A percentile compares a stretch with the other conserved stretches of the same genome.
Conservation (phyloP, 2,888 invertebrate genomes). For the Laspeyria flexula region DNA sequence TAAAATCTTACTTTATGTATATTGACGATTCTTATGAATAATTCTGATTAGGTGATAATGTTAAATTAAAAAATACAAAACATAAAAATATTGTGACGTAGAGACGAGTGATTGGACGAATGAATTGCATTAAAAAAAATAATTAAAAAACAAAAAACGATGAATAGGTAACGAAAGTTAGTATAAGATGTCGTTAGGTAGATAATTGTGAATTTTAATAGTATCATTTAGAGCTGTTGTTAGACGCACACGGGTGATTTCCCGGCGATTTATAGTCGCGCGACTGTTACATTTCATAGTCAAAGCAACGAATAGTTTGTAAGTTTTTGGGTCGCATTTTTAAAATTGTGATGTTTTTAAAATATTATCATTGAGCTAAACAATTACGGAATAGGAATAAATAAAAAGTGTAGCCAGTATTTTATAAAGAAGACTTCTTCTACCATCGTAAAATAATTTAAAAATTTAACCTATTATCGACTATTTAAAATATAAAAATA, state of each 20-base stretch:
- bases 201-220: conserved; percentile 42
- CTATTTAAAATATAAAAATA: too few relatives aligned
- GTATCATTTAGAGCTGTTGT: conserved; percentile 40
- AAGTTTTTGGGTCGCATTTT: too few relatives aligned
- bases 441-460: too few relatives aligned
- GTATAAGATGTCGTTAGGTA: conserved; percentile 40
- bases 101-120: conserved; percentile 51
- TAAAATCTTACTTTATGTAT: conserved; percentile 44
- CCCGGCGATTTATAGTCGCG: conserved; percentile 32
- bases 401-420: too few relatives aligned
- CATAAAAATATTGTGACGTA: conserved; percentile 53
- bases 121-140: conserved; percentile 35
- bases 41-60: conserved; percentile 52
- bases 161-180: conserved; percentile 36
- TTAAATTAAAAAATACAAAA: conserved; percentile 47
- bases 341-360: too few relatives aligned
- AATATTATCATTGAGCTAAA: too few relatives aligned
- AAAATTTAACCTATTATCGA: too few relatives aligned
- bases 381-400: too few relatives aligned
- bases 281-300: conserved; percentile 6
- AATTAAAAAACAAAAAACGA: conserved; percentile 30
- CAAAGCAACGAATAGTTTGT: conserved; percentile 39
- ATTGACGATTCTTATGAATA: conserved; percentile 63
- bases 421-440: too few relatives aligned
- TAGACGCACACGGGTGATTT: conserved; percentile 24